Percentiles rank a stretch among this genome's conserved stretches.
phyloP scores from a whole-genome alignment of 2,888 invertebrate genomes.

The Tanaodytes sp. region DNA sequence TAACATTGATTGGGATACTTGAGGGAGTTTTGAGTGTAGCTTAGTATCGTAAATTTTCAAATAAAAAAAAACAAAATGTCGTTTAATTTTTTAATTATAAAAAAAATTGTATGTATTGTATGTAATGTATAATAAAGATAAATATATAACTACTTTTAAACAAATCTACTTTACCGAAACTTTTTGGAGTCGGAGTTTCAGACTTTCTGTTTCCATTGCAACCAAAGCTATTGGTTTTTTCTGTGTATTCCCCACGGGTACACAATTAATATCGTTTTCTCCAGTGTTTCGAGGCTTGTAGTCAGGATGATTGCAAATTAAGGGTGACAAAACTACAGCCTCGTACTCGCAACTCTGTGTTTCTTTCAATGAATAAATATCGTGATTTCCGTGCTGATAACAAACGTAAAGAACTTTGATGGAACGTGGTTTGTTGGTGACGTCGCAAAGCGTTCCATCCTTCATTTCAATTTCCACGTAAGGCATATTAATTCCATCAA shows the following conservation, averaged over 20 bases:
- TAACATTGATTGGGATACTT: too few relatives aligned
- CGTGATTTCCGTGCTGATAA: constrained; percentile 89
- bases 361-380: constrained; percentile 94
- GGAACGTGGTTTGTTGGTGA: constrained; percentile 87
- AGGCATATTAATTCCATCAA: constrained; percentile 91
- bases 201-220: constrained; percentile 82
- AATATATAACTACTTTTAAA: neutral
- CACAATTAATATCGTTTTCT: constrained; percentile 84
- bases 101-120: too few relatives aligned
- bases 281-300: constrained; percentile 86
- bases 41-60: too few relatives aligned
- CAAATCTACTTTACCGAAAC: constrained; percentile 72
- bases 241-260: constrained; percentile 80
- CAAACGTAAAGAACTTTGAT: constrained; percentile 92
- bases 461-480: constrained; percentile 90
- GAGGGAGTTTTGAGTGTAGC: too few relatives aligned
- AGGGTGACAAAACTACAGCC: constrained; percentile 88
- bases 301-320: constrained; percentile 90
- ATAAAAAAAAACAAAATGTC: too few relatives aligned
- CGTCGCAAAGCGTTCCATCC: constrained; percentile 93
- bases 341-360: constrained; percentile 96
- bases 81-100: too few relatives aligned
- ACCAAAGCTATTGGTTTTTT: constrained; percentile 82
- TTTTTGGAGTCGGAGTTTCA: constrained; percentile 80
- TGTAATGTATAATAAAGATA: neutral